A percentile compares a stretch with the other conserved stretches of the same genome.
phyloP scores from a whole-genome alignment of 2,888 invertebrate genomes.

The Chirona hameri region DNA sequence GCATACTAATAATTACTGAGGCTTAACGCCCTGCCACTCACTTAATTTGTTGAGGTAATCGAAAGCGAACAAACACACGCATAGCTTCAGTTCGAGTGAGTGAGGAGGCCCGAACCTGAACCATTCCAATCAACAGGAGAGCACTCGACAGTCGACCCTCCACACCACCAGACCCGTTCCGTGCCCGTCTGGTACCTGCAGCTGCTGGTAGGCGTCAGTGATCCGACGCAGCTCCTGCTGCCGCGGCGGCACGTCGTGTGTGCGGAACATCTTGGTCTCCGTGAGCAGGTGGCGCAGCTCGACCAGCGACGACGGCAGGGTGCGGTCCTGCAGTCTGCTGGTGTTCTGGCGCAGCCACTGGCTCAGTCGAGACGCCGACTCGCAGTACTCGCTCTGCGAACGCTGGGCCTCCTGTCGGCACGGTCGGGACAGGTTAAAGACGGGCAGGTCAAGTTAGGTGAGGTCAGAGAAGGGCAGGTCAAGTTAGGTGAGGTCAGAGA shows the following conservation, averaged over 20 bases:
- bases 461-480: too few relatives aligned
- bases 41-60: too few relatives aligned
- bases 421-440: not conserved
- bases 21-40: too few relatives aligned
- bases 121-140: too few relatives aligned
- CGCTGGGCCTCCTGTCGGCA: not conserved
- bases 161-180: too few relatives aligned
- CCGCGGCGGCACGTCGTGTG: conserved; percentile 12
- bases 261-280: not conserved
- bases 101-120: too few relatives aligned
- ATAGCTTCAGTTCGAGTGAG: too few relatives aligned
- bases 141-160: too few relatives aligned
- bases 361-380: not conserved
- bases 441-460: too few relatives aligned
- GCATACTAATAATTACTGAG: too few relatives aligned
- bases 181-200: not conserved
- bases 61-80: too few relatives aligned
- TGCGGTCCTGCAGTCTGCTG: not conserved
- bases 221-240: not conserved
- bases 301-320: not conserved
- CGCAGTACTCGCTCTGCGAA: not conserved
- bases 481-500: too few relatives aligned
- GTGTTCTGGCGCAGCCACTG: conserved; percentile 7
- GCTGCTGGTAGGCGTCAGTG: not conserved
- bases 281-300: conserved; percentile 11